Evolutionary conservation across 2,888 invertebrate genomes (phyloP), one percentile per base, ranked within the genome.

Genomic region (Lepidonotus clava): DNA sequence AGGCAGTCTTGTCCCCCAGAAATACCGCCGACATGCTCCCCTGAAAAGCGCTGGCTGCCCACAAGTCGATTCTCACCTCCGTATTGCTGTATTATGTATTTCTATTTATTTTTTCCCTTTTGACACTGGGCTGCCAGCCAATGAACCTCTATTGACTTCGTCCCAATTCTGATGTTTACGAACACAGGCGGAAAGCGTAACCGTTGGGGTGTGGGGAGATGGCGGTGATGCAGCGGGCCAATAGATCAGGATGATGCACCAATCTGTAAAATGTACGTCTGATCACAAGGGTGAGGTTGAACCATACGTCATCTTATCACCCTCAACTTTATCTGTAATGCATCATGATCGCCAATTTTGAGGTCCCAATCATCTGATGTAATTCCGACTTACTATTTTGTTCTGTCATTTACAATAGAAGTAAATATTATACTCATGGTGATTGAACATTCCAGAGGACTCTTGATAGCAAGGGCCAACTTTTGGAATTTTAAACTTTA

Each of bases 171-270:
- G 46, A 76, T 76, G 80, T 80, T 80, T 80, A 34, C 46, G 51
- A 80, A 80, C 80, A 51, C 80, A 80, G 80, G 80, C 41, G 80
- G 80, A 24, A 80, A 46, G 41, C 80, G 80, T 80, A 51, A 51
- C 41, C 80, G 80, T 80, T 80, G 80, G 80, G 80, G 80, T 80
- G 80, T 41, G 80, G 80, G 76, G 80, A 41, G 80, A 80, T 80
- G 80, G 80, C 80, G 80, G 80, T 80, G 80, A 80, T 80, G 80
- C 80, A 80, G 80, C 80, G 80, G 80, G 80, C 80, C 80, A 80
- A 80, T 80, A 80, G 80, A 80, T 80, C 80, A 51, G 80, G 80
- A 80, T 80, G 80, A 80, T 80, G 80, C 80, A 80, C 80, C 80
- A 80, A 80, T 80, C 80, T 46, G 80, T 80, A 80, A 80, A 80